Conservation (phyloP, 1,140 invertebrate species). For the Gonatopus flavifemur region DNA sequence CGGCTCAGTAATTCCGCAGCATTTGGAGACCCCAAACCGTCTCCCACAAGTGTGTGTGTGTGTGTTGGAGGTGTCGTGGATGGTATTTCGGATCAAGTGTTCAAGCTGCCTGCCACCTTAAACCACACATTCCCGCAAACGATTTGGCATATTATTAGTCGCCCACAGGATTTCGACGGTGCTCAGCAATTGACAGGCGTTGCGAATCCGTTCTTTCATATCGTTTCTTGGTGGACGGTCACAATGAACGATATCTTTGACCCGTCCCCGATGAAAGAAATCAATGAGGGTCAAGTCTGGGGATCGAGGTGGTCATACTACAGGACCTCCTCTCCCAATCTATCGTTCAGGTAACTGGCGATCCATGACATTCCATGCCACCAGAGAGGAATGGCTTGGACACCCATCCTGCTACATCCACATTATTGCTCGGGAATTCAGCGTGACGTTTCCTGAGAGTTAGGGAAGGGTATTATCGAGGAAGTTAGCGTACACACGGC, state of each 20-base stretch:
- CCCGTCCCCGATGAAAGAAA: background rate
- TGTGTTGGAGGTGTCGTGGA: too few species aligned
- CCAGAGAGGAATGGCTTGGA: background rate
- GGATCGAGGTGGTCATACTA: background rate
- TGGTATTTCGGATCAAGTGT: too few species aligned
- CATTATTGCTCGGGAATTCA: constrained; percentile 24
- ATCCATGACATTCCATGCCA: background rate
- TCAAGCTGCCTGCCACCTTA: too few species aligned
- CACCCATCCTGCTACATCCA: background rate
- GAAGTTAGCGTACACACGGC: constrained; percentile 32
- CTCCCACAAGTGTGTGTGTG: too few species aligned
- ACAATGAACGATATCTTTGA: background rate
- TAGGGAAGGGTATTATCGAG: constrained; percentile 32
- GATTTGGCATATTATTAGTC: too few species aligned
- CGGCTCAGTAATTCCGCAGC: too few species aligned
- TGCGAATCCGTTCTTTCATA: too few species aligned
- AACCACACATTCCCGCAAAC: too few species aligned
- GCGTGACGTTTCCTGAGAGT: constrained; percentile 37
- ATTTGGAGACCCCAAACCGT: too few species aligned
- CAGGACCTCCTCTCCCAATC: background rate
- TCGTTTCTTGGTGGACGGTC: too few species aligned
- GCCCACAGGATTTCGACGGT: too few species aligned
- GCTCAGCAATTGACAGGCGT: too few species aligned
- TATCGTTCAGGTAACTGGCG: background rate
- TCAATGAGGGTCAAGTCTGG: background rate